A percentile compares a stretch with the other conserved stretches of the same genome.
phyloP scores from a whole-genome alignment of 2,113 vertebrate species.

The Calonectris borealis region DNA sequence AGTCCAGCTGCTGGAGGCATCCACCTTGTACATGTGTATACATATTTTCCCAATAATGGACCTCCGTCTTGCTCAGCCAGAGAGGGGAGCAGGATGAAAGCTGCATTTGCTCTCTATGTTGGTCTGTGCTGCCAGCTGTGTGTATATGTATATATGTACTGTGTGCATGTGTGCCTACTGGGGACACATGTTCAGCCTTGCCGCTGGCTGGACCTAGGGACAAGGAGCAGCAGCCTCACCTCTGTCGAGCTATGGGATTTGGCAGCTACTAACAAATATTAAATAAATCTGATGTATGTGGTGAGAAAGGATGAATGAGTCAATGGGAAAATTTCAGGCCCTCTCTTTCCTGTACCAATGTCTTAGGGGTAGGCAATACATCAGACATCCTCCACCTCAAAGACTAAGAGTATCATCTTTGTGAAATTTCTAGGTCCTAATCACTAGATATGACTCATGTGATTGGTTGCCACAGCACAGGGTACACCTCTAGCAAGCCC shows the following conservation, averaged over 20 bases:
- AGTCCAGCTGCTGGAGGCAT: neutral
- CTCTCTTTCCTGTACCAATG: neutral
- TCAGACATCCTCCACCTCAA: neutral
- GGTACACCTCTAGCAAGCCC: neutral
- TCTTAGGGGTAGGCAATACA: neutral
- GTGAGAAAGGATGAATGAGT: neutral
- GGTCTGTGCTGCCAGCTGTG: neutral
- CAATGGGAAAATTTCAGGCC: neutral
- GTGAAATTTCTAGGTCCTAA: neutral
- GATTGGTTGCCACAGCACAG: neutral
- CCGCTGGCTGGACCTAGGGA: neutral
- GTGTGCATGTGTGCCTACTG: neutral
- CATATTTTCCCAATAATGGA: neutral
- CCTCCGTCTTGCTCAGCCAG: neutral
- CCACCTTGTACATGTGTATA: too few species aligned
- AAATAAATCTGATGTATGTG: neutral
- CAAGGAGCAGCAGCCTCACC: neutral
- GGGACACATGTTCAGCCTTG: neutral
- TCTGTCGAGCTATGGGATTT: neutral
- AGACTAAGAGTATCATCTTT: neutral
- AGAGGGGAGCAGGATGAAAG: neutral
- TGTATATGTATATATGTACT: accelerated
- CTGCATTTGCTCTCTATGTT: neutral
- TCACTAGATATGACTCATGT: neutral
- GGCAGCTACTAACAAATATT: neutral